Evolutionary conservation across 92 coral and sea anemone genomes (phyloP), one percentile per base, ranked within the genome.

Genomic region (Siderastrea siderea): DNA sequence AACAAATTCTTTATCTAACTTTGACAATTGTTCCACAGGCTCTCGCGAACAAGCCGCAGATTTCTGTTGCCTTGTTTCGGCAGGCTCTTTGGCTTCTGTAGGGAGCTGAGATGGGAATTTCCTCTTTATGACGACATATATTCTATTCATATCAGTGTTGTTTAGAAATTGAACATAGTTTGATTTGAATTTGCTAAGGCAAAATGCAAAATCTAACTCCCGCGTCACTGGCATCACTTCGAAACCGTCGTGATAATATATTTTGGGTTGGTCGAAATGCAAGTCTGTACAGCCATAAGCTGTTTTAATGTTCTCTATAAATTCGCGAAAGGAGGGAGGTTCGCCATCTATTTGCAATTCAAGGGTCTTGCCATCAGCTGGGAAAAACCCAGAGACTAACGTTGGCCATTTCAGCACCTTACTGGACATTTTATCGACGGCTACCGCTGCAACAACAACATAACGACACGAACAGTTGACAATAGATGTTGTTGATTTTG

Each of bases 231-330:
- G 78, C 78, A 73, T 73, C 11, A 73, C 78, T 49, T 73, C 78
- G 61, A 73, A 49, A 54, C 78, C 78, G 78, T 73, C 78, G 44
- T 73, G 61, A n/a, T 73, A 73, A 38, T 73, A 73, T 6, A 65
- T 65, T 16, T 65, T 17, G 38, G 38, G 38, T 26, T 26, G 38
- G 38, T 26, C 38, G 38, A 26, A 26, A 26, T 26, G 38, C 38
- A 26, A 26, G 38, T 0, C 38, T 26, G n/a, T 7, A 11, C 13
- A 6, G 70, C 47, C 70, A 65, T 65, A 65, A 12, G 70, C 70
- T 7, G 7, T 65, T 65, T 7, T 65, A 16, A 65, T 6, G n/a
- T 8, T 65, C n/a, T 65, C 70, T 65, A 8, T 65, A 16, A 12
- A 65, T 65, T 65, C 9, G 16, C 3, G 6, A 26, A 65, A 65